These are phyloP conservation scores for Botia kubotai DNA, from an alignment of 2,797 vertebrate genomes.

Conservation along the genomic window DNA sequence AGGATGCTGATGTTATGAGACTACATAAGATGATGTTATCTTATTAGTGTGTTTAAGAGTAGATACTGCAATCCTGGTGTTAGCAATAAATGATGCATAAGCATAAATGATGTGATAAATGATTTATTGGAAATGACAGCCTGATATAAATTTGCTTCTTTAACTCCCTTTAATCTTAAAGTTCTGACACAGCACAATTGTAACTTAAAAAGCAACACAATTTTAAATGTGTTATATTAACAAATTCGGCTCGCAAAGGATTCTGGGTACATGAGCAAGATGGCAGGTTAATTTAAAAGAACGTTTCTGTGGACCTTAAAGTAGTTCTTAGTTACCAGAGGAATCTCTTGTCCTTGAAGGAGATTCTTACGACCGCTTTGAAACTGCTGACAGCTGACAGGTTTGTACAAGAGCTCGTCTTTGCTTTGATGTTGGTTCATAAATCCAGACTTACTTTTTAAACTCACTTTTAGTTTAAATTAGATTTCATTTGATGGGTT, in stretches of 20 bases:
- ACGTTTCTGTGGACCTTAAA: slow-evolving; percentile 12
- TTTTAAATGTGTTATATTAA: neutral
- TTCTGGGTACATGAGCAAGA: neutral
- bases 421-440: slow-evolving; percentile 43
- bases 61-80: neutral
- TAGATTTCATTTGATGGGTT: neutral
- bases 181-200: slow-evolving; percentile 4
- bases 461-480: neutral
- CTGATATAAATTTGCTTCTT: neutral
- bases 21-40: neutral
- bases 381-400: slow-evolving; percentile 56
- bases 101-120: neutral
- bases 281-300: slow-evolving; percentile 34
- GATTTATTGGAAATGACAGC: neutral
- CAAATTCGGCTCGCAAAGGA: neutral
- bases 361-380: slow-evolving; percentile 34
- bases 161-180: neutral
- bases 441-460: slow-evolving; percentile 14
- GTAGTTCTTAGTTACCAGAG: slow-evolving; percentile 22
- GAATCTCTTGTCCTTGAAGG: slow-evolving; percentile 30
- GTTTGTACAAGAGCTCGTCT: slow-evolving; percentile 71
- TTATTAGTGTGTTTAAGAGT: neutral
- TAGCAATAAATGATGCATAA: neutral
- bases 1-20: neutral
- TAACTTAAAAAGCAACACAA: neutral